Percentiles rank a stretch among this genome's conserved stretches.
phyloP scores from a whole-genome alignment of 2,888 invertebrate genomes.

The Oasisia sp. region DNA sequence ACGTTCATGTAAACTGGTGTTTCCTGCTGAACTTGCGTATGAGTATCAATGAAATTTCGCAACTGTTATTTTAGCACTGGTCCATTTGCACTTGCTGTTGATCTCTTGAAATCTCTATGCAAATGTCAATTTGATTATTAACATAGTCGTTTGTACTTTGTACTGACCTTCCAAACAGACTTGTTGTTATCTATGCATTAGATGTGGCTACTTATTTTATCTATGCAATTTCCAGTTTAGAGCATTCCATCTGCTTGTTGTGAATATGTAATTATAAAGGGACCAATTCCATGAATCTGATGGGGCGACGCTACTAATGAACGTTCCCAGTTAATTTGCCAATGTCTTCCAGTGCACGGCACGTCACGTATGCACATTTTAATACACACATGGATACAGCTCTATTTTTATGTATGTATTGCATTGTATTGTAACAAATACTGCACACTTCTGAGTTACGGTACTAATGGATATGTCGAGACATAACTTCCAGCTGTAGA shows the following conservation, averaged over 20 bases:
- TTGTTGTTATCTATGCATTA: slow-evolving; percentile 20
- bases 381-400: slow-evolving; percentile 13
- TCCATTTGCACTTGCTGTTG: background rate
- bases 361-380: background rate
- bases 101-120: background rate
- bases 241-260: slow-evolving; percentile 23
- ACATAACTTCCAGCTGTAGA: background rate
- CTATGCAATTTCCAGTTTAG: slow-evolving; percentile 19
- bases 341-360: background rate
- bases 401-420: background rate
- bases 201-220: slow-evolving; percentile 23
- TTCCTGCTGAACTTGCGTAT: background rate
- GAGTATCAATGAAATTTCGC: background rate
- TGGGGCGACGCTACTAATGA: background rate
- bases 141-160: background rate
- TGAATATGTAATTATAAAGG: slow-evolving; percentile 14
- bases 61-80: slow-evolving; percentile 24
- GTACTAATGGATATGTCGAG: background rate
- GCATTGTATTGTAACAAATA: slow-evolving; percentile 19
- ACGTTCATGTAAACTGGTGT: slow-evolving; percentile 21
- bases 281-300: slow-evolving; percentile 19
- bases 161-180: background rate
- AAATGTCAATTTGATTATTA: slow-evolving; percentile 19
- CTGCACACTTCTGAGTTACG: background rate
- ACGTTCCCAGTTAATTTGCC: slow-evolving; percentile 3